Base-by-base conservation (phyloP, 2,888 invertebrate genomes). In the Leptinotarsa juncta region DNA sequence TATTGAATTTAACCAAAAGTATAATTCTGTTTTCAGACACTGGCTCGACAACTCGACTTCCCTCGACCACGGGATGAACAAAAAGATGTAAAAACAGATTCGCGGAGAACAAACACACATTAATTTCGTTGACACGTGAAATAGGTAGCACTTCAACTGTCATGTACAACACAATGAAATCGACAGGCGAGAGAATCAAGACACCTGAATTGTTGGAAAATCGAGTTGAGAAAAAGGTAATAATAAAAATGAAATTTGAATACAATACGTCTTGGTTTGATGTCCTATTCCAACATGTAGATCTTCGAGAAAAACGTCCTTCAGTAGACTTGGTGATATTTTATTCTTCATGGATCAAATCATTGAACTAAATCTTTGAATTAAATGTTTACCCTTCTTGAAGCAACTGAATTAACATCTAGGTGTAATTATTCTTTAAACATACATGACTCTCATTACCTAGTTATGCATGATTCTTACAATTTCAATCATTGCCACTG, bases 141-240 rank as follows among this genome's bases (percentile, higher is more conserved):
- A 78, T 71, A 79, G 76, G 75, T 79, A 74, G 77, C 77, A 79
- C 79, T 77, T 79, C 76, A 76, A 72, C 76, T 76, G 77, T 74
- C 77, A 76, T 65, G 72, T 76, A 65, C 76, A 77, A 77, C 74
- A 74, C 77, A 67, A 76, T 60, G 70, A 66, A 69, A 76, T 77
- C 75, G 75, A 71, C 67, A 68, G 67, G 53, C 55, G 62, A 73
- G 73, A 68, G 75, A 67, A 66, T 65, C 62, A 42, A 67, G 67
- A 71, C 74, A 75, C 66, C 67, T 72, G 72, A 65, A 60, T 26
- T n/a, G 49, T 71, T n/a, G 73, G 69, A 78, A 78, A 73, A 68
- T 60, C 48, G 57, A 42, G 42, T 55, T n/a, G 67, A 72, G 71
- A 65, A 67, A 50, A 60, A 71, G 76, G 77, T 79, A 76, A 72